Conservation (phyloP, 2,113 vertebrate species). For the Halichoerus grypus region DNA sequence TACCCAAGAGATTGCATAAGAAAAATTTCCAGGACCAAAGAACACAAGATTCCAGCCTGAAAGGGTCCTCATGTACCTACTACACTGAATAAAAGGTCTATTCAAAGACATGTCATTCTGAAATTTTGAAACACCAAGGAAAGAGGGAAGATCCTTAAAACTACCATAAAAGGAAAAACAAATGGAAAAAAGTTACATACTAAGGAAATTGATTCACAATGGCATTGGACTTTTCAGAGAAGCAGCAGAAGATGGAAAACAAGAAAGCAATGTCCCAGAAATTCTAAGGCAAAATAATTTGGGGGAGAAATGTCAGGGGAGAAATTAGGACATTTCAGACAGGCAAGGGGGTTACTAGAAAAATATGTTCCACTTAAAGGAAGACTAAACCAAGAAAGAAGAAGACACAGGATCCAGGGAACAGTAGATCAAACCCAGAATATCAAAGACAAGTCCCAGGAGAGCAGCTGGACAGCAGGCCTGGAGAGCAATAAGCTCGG, state of each 20-base stretch:
- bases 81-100: not conserved
- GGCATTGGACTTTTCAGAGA: not conserved
- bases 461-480: not conserved
- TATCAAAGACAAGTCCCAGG: not conserved
- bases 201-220: constrained; percentile 29
- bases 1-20: not conserved
- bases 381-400: not conserved
- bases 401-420: not conserved
- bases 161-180: not conserved
- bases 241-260: not conserved
- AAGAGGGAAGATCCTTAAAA: not conserved
- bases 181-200: not conserved
- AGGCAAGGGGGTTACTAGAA: not conserved
- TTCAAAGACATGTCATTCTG: not conserved
- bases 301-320: not conserved
- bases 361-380: not conserved
- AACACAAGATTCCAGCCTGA: not conserved
- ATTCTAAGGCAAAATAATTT: not conserved
- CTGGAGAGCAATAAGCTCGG: not conserved
- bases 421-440: not conserved
- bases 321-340: constrained; percentile 30
- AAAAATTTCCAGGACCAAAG: constrained; percentile 20
- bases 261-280: not conserved
- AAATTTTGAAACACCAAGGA: constrained; percentile 22
- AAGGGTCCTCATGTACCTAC: not conserved